A percentile compares a stretch with the other conserved stretches of the same genome.
Evolutionary conservation across 2,113 vertebrate genomes (phyloP).

Genomic region (Columba janthina): DNA sequence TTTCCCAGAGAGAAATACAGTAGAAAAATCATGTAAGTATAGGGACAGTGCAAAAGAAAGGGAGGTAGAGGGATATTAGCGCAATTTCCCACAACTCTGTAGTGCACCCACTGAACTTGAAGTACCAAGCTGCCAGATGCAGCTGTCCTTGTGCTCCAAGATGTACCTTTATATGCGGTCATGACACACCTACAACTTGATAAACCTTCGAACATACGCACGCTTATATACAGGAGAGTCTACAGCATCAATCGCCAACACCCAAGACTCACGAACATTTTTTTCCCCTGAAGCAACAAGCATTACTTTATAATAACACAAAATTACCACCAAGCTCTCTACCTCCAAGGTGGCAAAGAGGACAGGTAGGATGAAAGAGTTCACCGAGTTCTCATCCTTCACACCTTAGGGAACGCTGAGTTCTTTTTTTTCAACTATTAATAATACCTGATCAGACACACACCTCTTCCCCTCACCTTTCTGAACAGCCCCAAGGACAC

Average conservation of each 20-base stretch:
- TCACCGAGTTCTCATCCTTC: not conserved
- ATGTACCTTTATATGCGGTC: accelerated
- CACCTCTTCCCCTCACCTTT: not conserved
- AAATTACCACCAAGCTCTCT: not conserved
- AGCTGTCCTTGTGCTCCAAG: not conserved
- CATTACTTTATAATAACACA: accelerated
- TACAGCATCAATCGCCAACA: not conserved
- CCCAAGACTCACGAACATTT: not conserved
- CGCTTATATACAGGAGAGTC: not conserved
- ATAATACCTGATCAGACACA: not conserved
- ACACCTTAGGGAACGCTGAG: accelerated
- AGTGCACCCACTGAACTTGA: accelerated
- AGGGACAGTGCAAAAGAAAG: not conserved
- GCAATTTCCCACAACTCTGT: not conserved
- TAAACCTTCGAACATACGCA: not conserved
- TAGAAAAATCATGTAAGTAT: accelerated
- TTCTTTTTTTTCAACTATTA: not conserved
- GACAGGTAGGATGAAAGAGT: not conserved
- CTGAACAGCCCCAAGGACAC: not conserved
- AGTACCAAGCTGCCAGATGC: not conserved
- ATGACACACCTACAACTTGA: too few relatives aligned
- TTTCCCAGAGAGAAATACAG: not conserved
- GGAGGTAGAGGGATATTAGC: not conserved
- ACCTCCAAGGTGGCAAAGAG: not conserved
- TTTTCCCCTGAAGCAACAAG: not conserved